Conservation (phyloP, 2,888 invertebrate genomes). For the Tanytarsus gracilentus region DNA sequence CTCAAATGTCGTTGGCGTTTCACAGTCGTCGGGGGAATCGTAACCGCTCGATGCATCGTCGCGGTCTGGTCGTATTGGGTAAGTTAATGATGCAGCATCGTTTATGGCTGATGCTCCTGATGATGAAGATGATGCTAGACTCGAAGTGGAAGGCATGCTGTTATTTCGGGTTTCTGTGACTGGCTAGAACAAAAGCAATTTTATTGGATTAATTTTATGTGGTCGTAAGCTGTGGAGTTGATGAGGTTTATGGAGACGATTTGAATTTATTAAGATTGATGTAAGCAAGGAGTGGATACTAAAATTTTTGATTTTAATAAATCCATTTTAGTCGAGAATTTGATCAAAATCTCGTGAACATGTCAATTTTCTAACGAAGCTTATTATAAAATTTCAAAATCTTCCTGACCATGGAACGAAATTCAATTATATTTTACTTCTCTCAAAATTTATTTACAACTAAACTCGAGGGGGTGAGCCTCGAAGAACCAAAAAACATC, state of each 20-base stretch:
- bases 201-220: not conserved
- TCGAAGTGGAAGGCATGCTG: conserved; percentile 29
- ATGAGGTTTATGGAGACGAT: no score
- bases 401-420: not conserved
- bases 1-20: conserved; percentile 48
- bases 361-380: conserved; percentile 12
- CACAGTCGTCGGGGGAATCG: conserved; percentile 68
- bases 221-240: not conserved
- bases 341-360: no score
- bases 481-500: conserved; percentile 19
- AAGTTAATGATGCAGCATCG: conserved; percentile 8
- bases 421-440: not conserved
- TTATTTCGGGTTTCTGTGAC: conserved; percentile 27
- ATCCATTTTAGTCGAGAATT: no score
- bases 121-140: conserved; percentile 12
- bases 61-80: conserved; percentile 32
- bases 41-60: conserved; percentile 73
- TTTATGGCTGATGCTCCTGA: not conserved
- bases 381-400: conserved; percentile 5
- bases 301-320: no score
- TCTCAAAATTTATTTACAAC: no score
- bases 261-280: no score
- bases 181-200: conserved; percentile 28
- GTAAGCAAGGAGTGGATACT: no score
- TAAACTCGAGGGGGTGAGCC: not conserved